phyloP scores from a whole-genome alignment of 2,113 vertebrate species.

The Rhodinocichla rosea region DNA sequence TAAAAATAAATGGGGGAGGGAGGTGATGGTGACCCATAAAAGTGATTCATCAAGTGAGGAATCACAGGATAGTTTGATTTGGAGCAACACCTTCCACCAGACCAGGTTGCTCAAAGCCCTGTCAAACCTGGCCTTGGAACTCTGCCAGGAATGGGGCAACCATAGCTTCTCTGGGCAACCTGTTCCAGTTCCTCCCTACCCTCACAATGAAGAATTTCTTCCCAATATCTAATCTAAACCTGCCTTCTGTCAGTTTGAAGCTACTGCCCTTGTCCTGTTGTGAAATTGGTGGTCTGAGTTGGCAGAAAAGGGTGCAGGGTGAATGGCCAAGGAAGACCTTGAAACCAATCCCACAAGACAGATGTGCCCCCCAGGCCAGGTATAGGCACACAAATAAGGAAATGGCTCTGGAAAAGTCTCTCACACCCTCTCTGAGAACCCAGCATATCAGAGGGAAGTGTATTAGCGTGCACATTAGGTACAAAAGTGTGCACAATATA shows the following conservation, averaged over 20 bases:
- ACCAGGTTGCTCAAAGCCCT: not conserved
- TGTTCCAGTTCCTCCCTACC: not conserved
- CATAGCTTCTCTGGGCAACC: not conserved
- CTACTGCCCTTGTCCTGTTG: not conserved
- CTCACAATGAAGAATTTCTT: not conserved
- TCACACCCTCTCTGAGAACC: not conserved
- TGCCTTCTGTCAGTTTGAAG: not conserved
- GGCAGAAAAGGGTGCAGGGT: not conserved
- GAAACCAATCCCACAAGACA: not conserved
- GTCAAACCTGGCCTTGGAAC: not conserved
- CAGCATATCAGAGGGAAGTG: not conserved
- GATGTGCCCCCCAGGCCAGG: too few relatives aligned
- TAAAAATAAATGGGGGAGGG: not conserved
- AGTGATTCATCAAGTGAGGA: not conserved
- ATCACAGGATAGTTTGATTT: not conserved
- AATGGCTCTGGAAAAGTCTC: not conserved
- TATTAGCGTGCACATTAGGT: not conserved
- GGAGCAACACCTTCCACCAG: not conserved
- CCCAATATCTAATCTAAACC: not conserved
- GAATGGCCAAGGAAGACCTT: not conserved
- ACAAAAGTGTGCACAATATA: too few relatives aligned
- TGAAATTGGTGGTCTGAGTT: not conserved
- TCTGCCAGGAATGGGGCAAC: not conserved
- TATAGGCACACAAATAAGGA: not conserved
- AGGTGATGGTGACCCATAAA: not conserved